These are phyloP conservation scores for Perdix hodgsoniae DNA, from an alignment of 2,797 vertebrate species.

Conservation along the genomic window DNA sequence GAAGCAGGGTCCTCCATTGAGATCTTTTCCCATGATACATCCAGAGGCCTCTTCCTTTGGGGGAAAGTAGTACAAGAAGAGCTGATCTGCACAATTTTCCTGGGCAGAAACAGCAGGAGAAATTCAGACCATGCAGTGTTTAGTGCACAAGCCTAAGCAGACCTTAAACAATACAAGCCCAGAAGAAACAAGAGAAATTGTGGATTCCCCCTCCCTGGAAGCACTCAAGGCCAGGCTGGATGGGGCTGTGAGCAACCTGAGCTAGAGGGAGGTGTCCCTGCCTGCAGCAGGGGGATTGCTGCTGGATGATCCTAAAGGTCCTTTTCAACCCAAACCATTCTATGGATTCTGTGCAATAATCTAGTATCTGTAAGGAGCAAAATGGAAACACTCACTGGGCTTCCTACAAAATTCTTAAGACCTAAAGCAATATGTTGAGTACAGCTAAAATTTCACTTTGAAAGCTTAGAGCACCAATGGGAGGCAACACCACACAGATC, in stretches of 20 bases:
- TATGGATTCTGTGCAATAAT: not conserved
- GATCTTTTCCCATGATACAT: not conserved
- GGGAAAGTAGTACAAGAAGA: not conserved
- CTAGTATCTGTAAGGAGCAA: not conserved
- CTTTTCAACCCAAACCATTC: too few species aligned
- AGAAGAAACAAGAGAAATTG: not conserved
- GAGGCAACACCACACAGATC: fast-evolving
- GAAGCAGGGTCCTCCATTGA: not conserved
- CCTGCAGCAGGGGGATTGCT: too few species aligned
- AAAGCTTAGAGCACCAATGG: not conserved
- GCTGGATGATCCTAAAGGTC: too few species aligned
- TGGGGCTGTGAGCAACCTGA: too few species aligned
- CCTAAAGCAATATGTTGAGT: not conserved
- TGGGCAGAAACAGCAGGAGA: not conserved
- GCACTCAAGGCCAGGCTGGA: too few species aligned
- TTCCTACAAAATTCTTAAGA: not conserved
- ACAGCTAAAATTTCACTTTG: not conserved
- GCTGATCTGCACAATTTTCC: not conserved
- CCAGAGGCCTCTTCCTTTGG: not conserved
- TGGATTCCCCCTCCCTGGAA: too few species aligned
- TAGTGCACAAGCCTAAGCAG: not conserved
- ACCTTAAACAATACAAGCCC: not conserved
- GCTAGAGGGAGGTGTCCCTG: too few species aligned
- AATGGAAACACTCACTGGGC: not conserved
- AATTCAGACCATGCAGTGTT: not conserved